Conservation (phyloP, 1,140 invertebrate species). For the Ceratina japonica region DNA sequence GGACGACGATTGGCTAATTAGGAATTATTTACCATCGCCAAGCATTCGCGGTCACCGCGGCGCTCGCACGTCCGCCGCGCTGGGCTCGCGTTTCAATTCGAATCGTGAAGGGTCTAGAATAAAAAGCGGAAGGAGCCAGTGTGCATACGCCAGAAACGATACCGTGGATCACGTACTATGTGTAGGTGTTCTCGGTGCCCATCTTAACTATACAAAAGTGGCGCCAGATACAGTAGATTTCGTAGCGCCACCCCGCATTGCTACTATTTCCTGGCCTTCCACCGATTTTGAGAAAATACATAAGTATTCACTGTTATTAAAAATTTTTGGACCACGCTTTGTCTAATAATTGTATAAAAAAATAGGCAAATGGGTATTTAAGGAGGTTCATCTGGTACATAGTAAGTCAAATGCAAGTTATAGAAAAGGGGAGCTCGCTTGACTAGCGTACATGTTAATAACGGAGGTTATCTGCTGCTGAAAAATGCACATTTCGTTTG, state of each 20-base stretch:
- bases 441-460: too few relatives aligned
- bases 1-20: conserved; percentile 37
- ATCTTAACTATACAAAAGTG: conserved; percentile 63
- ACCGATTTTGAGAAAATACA: neutral
- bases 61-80: conserved; percentile 45
- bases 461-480: too few relatives aligned
- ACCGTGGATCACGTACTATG: conserved; percentile 57
- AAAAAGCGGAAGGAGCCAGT: conserved; percentile 55
- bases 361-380: too few relatives aligned
- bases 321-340: too few relatives aligned
- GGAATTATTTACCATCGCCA: conserved; percentile 56
- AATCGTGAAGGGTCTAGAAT: conserved; percentile 46
- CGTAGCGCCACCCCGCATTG: conserved; percentile 38
- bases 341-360: too few relatives aligned
- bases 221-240: conserved; percentile 65
- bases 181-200: conserved; percentile 50
- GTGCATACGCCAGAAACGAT: conserved; percentile 41
- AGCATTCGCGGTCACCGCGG: conserved; percentile 45
- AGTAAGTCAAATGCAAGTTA: too few relatives aligned
- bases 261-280: conserved; percentile 22
- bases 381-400: too few relatives aligned
- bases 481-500: too few relatives aligned
- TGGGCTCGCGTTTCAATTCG: conserved; percentile 58
- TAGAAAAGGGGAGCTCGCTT: too few relatives aligned
- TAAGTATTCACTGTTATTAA: too few relatives aligned